These are phyloP conservation scores for Rutilus rutilus DNA, from an alignment of 2,113 vertebrate genomes.

Conservation along the genomic window DNA sequence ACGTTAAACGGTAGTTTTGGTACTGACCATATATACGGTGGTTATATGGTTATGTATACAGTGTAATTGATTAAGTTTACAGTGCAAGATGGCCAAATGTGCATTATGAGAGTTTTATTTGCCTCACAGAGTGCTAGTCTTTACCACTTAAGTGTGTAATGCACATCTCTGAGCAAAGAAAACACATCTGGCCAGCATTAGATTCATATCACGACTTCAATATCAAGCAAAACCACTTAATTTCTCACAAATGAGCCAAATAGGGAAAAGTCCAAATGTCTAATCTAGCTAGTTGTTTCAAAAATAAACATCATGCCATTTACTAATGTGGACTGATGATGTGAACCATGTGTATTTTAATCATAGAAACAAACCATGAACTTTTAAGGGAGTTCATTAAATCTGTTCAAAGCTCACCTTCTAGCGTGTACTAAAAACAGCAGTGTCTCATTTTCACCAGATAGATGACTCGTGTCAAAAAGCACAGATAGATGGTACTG, in stretches of 20 bases:
- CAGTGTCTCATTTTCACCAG: conserved; percentile 87
- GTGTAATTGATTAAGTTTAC: conserved; percentile 13
- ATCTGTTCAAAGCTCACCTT: conserved; percentile 76
- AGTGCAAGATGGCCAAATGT: conserved; percentile 10
- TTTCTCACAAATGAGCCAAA: conserved; percentile 25
- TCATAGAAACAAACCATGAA: background rate
- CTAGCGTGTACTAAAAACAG: conserved; percentile 88
- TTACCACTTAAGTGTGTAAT: conserved; percentile 1
- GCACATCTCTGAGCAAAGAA: conserved; percentile 38
- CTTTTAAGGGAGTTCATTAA: background rate
- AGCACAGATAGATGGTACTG: conserved; percentile 94
- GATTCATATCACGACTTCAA: background rate
- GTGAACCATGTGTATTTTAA: conserved; percentile 1
- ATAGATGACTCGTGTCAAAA: conserved; percentile 93
- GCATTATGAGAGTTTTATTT: background rate
- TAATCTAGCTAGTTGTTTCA: background rate
- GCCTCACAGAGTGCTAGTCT: background rate
- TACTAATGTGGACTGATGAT: conserved; percentile 20
- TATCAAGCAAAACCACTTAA: conserved; percentile 1
- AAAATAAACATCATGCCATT: background rate
- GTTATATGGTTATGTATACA: background rate
- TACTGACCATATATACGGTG: too few relatives aligned
- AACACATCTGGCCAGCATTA: conserved; percentile 49
- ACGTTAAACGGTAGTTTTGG: background rate
- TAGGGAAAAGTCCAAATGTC: background rate